Evolutionary conservation across 2,797 vertebrate species (phyloP).

Genomic region (Galagoides demidoff): DNA sequence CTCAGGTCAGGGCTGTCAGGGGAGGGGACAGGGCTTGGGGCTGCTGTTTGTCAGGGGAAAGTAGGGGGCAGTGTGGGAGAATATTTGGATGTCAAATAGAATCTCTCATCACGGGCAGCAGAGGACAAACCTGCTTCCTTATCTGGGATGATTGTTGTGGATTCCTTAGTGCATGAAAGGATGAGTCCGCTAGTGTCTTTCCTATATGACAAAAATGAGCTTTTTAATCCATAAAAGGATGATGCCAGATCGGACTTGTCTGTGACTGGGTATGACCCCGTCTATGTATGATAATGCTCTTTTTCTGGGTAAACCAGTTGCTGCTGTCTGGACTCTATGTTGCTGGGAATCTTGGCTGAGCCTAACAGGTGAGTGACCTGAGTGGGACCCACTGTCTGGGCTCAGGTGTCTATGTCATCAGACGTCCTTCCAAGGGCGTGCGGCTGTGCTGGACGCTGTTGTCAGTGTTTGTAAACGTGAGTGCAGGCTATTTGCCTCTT

Average conservation of each 20-base stretch:
- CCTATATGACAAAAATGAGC: neutral
- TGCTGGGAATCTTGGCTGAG: neutral
- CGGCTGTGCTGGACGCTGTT: neutral
- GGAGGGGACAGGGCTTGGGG: neutral
- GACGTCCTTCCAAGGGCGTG: neutral
- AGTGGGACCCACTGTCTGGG: neutral
- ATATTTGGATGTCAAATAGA: neutral
- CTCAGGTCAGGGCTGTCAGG: fast-evolving
- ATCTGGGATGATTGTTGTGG: neutral
- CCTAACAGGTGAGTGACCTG: neutral
- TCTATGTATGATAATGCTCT: too few species aligned
- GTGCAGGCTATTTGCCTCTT: neutral
- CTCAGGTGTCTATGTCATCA: neutral
- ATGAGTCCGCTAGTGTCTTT: neutral
- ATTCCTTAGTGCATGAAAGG: neutral
- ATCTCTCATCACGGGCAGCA: fast-evolving
- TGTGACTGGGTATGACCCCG: too few species aligned
- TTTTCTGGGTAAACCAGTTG: too few species aligned
- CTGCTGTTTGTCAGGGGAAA: too few species aligned
- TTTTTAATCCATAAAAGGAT: neutral
- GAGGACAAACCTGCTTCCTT: neutral
- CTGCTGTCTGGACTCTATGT: too few species aligned
- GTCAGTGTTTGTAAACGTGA: neutral
- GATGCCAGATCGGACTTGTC: too few species aligned
- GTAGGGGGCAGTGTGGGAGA: neutral